Percentiles rank a stretch among this genome's conserved stretches.
phyloP scores from a whole-genome alignment of 2,888 invertebrate species.

The Willowsia nigromaculata region DNA sequence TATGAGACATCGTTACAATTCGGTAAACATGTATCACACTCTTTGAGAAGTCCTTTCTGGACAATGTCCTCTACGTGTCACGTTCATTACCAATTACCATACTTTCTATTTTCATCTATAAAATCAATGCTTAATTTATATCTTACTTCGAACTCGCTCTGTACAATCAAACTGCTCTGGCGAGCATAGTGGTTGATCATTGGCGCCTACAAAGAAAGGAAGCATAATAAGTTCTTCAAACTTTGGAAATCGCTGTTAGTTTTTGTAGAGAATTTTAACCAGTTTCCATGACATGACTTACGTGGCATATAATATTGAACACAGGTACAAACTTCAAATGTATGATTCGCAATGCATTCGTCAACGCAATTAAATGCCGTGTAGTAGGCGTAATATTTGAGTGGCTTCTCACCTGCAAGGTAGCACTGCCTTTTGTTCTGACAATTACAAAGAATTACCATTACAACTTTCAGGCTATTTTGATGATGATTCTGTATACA shows the following conservation, averaged over 20 bases:
- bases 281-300: conserved; percentile 19
- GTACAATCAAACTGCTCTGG: conserved; percentile 74
- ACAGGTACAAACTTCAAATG: conserved; percentile 69
- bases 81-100: not conserved
- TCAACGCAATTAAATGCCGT: conserved; percentile 75
- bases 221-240: not conserved
- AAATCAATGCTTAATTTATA: not conserved
- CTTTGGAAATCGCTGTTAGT: not conserved
- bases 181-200: conserved; percentile 70
- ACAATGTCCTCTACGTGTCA: conserved; percentile 51
- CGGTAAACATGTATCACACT: conserved; percentile 63
- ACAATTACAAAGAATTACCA: not conserved
- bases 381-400: conserved; percentile 74
- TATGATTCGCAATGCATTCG: conserved; percentile 75
- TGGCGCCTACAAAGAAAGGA: conserved; percentile 57
- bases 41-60: conserved; percentile 53
- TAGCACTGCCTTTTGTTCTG: conserved; percentile 76
- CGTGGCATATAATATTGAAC: conserved; percentile 77
- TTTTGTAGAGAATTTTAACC: not conserved
- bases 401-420: conserved; percentile 66
- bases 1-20: conserved; percentile 58
- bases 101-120: not conserved
- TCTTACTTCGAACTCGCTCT: conserved; percentile 73
- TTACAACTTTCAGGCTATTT: no score
- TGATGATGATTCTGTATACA: no score